Conservation (phyloP, 1,140 invertebrate genomes). For the Antheraea mylitta region DNA sequence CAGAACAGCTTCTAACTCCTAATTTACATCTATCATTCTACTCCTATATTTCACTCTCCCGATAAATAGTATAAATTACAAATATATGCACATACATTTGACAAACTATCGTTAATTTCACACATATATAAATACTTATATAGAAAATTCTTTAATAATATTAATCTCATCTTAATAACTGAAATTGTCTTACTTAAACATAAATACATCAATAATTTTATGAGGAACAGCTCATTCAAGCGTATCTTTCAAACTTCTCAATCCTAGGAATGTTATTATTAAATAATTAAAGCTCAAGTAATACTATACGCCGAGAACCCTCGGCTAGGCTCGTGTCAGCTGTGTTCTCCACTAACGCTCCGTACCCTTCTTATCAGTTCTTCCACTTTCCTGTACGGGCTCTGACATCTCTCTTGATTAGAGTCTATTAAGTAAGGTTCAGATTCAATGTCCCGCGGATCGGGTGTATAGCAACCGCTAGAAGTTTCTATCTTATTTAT, state of each 20-base stretch:
- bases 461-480: slow-evolving; percentile 57
- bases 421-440: slow-evolving; percentile 61
- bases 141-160: not conserved
- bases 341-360: slow-evolving; percentile 56
- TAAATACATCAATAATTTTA: not conserved
- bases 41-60: not conserved
- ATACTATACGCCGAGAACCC: slow-evolving; percentile 56
- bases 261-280: slow-evolving; percentile 39
- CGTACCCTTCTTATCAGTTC: slow-evolving; percentile 63
- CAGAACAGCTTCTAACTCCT: not conserved
- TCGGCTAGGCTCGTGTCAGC: slow-evolving; percentile 69
- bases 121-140: not conserved
- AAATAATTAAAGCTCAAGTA: slow-evolving; percentile 52
- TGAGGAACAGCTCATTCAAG: slow-evolving; percentile 6
- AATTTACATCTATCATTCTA: not conserved
- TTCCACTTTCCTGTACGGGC: slow-evolving; percentile 63
- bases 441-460: slow-evolving; percentile 48
- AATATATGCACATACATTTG: not conserved
- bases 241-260: slow-evolving; percentile 4
- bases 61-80: not conserved
- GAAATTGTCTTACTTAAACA: not conserved
- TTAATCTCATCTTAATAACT: not conserved
- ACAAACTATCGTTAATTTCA: not conserved
- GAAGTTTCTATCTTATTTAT: slow-evolving; percentile 49
- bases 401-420: slow-evolving; percentile 54